Conservation (phyloP, 2,888 invertebrate species). For the Heliconius erato region DNA sequence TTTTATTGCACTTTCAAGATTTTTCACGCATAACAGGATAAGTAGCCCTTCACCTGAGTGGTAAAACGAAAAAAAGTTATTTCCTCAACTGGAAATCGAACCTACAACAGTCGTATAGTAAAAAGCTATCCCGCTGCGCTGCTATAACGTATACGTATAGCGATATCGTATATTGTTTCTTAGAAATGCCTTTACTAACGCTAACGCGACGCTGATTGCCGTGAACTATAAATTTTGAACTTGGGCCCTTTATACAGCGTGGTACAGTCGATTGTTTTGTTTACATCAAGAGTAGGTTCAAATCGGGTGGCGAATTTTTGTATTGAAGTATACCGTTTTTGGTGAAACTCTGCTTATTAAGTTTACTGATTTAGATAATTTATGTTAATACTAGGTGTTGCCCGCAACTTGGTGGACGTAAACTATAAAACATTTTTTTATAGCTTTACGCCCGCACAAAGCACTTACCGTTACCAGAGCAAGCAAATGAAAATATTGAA, state of each 20-base stretch:
- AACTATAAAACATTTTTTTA: too few species aligned
- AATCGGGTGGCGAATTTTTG: background rate
- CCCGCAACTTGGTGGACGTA: too few species aligned
- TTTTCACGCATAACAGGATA: too few species aligned
- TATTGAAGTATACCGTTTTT: background rate
- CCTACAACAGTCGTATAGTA: background rate
- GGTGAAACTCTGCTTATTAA: too few species aligned
- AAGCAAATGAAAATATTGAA: too few species aligned
- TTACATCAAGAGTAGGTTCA: background rate
- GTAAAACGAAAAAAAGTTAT: background rate
- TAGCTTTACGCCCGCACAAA: too few species aligned
- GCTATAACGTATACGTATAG: background rate
- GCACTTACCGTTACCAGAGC: too few species aligned
- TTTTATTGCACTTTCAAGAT: too few species aligned
- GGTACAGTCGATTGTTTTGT: background rate
- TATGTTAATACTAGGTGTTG: too few species aligned
- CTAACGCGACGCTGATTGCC: conserved; percentile 63
- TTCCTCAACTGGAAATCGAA: background rate
- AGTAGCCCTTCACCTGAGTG: too few species aligned
- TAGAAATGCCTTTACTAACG: conserved; percentile 56
- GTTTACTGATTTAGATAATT: too few species aligned
- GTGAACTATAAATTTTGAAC: conserved; percentile 62
- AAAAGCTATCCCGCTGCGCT: background rate
- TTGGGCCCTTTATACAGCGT: conserved; percentile 35
- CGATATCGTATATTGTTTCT: conserved; percentile 50